phyloP scores from a whole-genome alignment of 2,797 vertebrate species.

The Enteromius thamalakanensis region DNA sequence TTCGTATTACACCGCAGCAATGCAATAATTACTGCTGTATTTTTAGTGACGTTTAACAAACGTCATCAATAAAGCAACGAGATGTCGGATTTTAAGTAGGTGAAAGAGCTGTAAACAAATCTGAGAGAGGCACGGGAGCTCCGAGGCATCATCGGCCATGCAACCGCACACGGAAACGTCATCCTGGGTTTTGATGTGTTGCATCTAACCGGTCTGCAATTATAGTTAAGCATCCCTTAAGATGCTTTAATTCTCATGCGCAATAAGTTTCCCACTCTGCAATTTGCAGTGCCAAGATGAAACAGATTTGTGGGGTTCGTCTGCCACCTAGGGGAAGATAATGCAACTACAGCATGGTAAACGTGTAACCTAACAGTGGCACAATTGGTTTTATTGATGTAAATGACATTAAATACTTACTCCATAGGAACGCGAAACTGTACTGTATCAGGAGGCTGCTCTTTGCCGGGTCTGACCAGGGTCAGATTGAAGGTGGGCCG shows the following conservation, averaged over 20 bases:
- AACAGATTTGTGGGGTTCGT: slow-evolving; percentile 60
- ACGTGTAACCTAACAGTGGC: neutral
- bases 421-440: slow-evolving; percentile 95
- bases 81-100: slow-evolving; percentile 52
- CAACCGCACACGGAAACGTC: neutral
- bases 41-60: slow-evolving; percentile 55
- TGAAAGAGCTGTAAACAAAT: slow-evolving; percentile 51
- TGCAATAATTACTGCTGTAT: slow-evolving; percentile 62
- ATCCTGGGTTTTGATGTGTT: neutral
- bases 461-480: slow-evolving; percentile 88
- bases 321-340: slow-evolving; percentile 71
- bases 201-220: slow-evolving; percentile 25
- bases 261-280: slow-evolving; percentile 20
- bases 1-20: slow-evolving; percentile 58
- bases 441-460: slow-evolving; percentile 87
- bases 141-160: slow-evolving; percentile 27
- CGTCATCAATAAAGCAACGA: slow-evolving; percentile 62
- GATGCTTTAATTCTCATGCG: slow-evolving; percentile 12
- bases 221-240: slow-evolving; percentile 16
- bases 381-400: neutral
- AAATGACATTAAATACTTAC: slow-evolving; percentile 78
- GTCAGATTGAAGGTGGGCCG: slow-evolving; percentile 89
- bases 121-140: slow-evolving; percentile 36
- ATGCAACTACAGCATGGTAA: neutral
- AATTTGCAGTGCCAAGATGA: neutral